These are phyloP conservation scores for Bombus superbus DNA, from an alignment of 1,140 invertebrate genomes.

Conservation along the genomic window DNA sequence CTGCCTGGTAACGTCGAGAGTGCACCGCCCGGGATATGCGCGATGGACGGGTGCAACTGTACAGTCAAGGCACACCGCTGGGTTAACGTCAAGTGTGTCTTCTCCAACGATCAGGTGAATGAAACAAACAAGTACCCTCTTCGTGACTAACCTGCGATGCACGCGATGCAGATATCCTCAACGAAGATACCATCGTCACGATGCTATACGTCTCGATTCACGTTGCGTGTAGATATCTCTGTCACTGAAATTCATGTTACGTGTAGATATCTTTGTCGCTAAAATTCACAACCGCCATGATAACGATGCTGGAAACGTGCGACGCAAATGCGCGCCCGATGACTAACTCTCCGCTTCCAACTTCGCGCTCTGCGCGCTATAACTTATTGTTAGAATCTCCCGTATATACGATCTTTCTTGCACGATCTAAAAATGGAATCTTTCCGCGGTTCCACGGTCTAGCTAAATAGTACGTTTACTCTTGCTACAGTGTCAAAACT, in stretches of 20 bases:
- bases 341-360: constrained; percentile 38
- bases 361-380: constrained; percentile 1
- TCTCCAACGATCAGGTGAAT: constrained; percentile 85
- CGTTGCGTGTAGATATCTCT: neutral
- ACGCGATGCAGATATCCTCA: neutral
- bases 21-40: constrained; percentile 81
- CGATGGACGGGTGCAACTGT: constrained; percentile 85
- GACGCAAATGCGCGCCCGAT: constrained; percentile 35
- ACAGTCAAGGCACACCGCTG: constrained; percentile 83
- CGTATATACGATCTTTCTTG: neutral
- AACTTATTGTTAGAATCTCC: neutral
- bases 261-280: no score
- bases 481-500: neutral
- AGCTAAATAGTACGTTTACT: constrained; percentile 5
- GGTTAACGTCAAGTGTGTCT: constrained; percentile 86
- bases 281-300: constrained; percentile 5
- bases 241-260: neutral
- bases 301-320: constrained; percentile 21
- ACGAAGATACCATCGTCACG: neutral
- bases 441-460: neutral
- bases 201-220: neutral
- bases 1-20: constrained; percentile 61
- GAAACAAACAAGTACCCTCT: constrained; percentile 21
- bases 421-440: constrained; percentile 45
- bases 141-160: constrained; percentile 25